Percentiles rank a stretch among this genome's conserved stretches.
Conservation (phyloP, 2,797 vertebrate species). For the Allobates femoralis region DNA sequence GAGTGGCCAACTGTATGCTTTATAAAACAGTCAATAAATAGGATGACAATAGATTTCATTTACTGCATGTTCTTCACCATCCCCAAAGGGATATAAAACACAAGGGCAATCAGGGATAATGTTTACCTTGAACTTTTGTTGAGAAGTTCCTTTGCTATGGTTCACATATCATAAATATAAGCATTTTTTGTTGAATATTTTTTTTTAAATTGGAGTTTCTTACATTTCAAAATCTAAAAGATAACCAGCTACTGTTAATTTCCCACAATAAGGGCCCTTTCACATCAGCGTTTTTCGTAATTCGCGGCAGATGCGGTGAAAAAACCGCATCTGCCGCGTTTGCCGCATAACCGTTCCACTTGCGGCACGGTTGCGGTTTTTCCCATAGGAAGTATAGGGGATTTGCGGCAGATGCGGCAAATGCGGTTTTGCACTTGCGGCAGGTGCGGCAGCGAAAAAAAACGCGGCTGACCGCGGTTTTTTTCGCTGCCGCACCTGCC, state of each 20-base stretch:
- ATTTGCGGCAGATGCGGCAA: no score
- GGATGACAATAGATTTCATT: conserved; percentile 36
- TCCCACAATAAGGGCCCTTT: not conserved
- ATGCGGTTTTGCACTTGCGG: no score
- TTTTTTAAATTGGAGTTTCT: no score
- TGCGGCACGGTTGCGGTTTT: no score
- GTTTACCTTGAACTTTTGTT: conserved; percentile 20
- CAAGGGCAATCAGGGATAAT: not conserved
- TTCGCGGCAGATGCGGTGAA: no score
- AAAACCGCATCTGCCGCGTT: no score
- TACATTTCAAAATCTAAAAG: not conserved
- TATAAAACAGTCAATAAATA: conserved; percentile 39
- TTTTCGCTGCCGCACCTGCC: no score
- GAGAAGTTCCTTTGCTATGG: not conserved
- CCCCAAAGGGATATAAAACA: conserved; percentile 9
- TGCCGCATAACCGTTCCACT: no score
- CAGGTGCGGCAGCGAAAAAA: no score
- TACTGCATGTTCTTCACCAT: conserved; percentile 25
- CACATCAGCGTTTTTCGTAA: no score
- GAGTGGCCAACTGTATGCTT: conserved; percentile 31
- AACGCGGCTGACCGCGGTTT: no score
- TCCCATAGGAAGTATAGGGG: no score
- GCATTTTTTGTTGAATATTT: not conserved
- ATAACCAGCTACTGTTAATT: not conserved
- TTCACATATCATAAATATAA: not conserved